Evolutionary conservation across 2,888 invertebrate species (phyloP).

Genomic region (Leptopilina myrica): DNA sequence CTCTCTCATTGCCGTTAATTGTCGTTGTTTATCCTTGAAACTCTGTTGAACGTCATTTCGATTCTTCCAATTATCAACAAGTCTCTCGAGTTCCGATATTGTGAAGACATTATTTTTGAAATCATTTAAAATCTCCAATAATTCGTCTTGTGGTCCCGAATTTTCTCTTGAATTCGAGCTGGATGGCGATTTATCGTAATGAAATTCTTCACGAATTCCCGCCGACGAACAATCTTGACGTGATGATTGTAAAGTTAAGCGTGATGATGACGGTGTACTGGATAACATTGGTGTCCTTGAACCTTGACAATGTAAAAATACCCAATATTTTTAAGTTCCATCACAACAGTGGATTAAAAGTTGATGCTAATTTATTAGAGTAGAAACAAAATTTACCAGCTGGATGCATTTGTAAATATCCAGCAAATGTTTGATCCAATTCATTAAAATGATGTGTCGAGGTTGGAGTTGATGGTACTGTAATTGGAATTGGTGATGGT

Average conservation of each 20-base stretch:
- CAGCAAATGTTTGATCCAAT: slow-evolving; percentile 70
- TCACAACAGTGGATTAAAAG: neutral
- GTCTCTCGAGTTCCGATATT: slow-evolving; percentile 89
- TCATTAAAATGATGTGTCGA: slow-evolving; percentile 60
- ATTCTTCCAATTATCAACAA: slow-evolving; percentile 92
- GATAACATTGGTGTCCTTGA: slow-evolving; percentile 1
- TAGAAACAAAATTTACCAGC: slow-evolving; percentile 69
- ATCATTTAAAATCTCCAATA: slow-evolving; percentile 91
- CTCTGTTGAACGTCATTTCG: slow-evolving; percentile 92
- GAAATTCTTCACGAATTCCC: slow-evolving; percentile 43
- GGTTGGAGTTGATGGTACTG: slow-evolving; percentile 52
- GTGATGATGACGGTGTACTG: slow-evolving; percentile 16
- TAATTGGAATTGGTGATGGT: slow-evolving; percentile 66
- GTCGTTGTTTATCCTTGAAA: slow-evolving; percentile 90
- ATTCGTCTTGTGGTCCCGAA: slow-evolving; percentile 82
- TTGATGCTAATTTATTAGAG: no score
- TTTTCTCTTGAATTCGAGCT: slow-evolving; percentile 65
- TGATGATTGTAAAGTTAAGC: slow-evolving; percentile 22
- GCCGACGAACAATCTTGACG: slow-evolving; percentile 48
- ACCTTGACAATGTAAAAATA: neutral
- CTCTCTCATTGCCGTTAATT: slow-evolving; percentile 87
- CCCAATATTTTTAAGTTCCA: neutral
- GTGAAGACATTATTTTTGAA: slow-evolving; percentile 93
- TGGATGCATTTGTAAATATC: slow-evolving; percentile 78
- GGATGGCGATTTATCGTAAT: slow-evolving; percentile 53